These are phyloP conservation scores for Phortica variegata DNA, from an alignment of 1,140 invertebrate species.

Conservation along the genomic window DNA sequence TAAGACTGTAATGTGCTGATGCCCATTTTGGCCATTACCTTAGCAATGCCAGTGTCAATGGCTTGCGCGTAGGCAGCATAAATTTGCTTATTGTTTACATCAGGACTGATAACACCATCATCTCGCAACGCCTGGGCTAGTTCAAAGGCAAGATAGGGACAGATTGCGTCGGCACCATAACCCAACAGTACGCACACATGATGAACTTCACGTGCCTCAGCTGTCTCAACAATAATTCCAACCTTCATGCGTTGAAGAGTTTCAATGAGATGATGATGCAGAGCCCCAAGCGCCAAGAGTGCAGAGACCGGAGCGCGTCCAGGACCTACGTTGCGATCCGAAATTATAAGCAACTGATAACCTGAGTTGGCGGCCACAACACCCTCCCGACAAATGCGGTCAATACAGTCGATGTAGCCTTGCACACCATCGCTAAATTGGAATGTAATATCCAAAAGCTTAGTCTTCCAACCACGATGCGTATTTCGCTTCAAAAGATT, in stretches of 20 bases:
- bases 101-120: constrained; percentile 76
- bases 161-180: constrained; percentile 96
- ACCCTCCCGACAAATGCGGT: constrained; percentile 80
- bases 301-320: constrained; percentile 78
- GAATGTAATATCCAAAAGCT: constrained; percentile 90
- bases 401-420: constrained; percentile 77
- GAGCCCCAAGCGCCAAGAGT: constrained; percentile 84
- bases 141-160: constrained; percentile 96
- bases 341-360: constrained; percentile 86
- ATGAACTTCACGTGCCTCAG: constrained; percentile 93
- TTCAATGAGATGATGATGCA: constrained; percentile 95
- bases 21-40: constrained; percentile 99
- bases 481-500: constrained; percentile 81
- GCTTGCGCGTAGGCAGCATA: constrained; percentile 66
- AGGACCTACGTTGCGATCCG: constrained; percentile 76
- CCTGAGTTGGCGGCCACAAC: constrained; percentile 75
- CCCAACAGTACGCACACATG: constrained; percentile 95
- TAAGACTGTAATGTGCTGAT: constrained; percentile 99
- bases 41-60: constrained; percentile 79
- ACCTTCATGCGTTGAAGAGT: constrained; percentile 95
- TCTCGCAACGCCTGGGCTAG: constrained; percentile 78
- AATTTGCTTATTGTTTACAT: constrained; percentile 80
- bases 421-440: constrained; percentile 67
- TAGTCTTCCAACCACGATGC: constrained; percentile 89
- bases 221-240: constrained; percentile 89